phyloP scores from a whole-genome alignment of 1,140 invertebrate species.

The Caenorhabditis tropicalis region DNA sequence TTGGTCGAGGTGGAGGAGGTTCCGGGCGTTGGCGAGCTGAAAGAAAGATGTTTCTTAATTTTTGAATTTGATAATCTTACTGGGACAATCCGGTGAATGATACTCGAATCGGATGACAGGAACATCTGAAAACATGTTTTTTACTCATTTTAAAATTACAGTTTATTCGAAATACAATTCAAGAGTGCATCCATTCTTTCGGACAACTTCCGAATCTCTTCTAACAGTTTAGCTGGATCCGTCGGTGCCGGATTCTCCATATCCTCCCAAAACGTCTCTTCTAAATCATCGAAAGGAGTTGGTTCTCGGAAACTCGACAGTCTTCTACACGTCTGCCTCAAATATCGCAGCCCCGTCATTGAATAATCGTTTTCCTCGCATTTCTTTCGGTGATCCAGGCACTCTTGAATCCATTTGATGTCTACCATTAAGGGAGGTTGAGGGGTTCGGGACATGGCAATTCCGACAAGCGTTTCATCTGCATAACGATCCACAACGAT shows the following conservation, averaged over 20 bases:
- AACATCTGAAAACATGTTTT: slow-evolving; percentile 18
- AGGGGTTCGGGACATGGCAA: neutral
- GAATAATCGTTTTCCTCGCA: slow-evolving; percentile 18
- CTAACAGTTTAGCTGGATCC: neutral
- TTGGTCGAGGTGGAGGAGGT: neutral
- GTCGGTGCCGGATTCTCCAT: neutral
- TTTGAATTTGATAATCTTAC: neutral
- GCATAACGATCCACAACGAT: slow-evolving; percentile 25
- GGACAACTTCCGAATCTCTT: slow-evolving; percentile 26
- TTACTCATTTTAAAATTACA: neutral
- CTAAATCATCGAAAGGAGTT: neutral
- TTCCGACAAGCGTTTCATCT: neutral
- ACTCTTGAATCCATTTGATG: slow-evolving; percentile 32
- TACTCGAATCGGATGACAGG: slow-evolving; percentile 25
- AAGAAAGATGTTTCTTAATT: neutral
- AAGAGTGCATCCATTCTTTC: neutral
- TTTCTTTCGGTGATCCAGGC: neutral
- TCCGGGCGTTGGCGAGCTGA: neutral
- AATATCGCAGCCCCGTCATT: neutral
- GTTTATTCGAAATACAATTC: neutral
- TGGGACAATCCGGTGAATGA: slow-evolving; percentile 3
- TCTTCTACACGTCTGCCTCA: neutral
- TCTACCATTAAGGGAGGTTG: neutral
- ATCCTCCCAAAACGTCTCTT: neutral
- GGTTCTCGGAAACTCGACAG: slow-evolving; percentile 4